Evolutionary conservation across 2,888 invertebrate species (phyloP).

Genomic region (Endotricha flammealis): DNA sequence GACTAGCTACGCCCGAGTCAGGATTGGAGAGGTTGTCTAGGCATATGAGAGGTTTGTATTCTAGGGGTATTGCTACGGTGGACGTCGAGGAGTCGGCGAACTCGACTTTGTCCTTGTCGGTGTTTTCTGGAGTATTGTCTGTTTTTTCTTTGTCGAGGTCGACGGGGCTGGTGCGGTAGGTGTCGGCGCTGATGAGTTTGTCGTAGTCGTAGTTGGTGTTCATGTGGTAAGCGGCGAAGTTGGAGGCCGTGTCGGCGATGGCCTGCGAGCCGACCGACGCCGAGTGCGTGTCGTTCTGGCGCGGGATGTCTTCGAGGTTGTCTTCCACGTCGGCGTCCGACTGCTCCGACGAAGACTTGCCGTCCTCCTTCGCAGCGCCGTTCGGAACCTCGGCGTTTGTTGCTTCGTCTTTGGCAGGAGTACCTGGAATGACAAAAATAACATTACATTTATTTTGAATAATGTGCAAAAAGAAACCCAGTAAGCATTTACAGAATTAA

Average conservation of each 20-base stretch:
- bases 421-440: conserved; percentile 43
- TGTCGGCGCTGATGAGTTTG: conserved; percentile 65
- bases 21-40: conserved; percentile 67
- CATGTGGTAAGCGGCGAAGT: conserved; percentile 72
- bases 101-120: conserved; percentile 76
- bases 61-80: conserved; percentile 49
- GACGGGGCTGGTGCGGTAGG: conserved; percentile 66
- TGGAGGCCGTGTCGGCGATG: conserved; percentile 59
- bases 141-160: conserved; percentile 74
- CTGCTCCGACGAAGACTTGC: conserved; percentile 81
- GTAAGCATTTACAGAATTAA: too few species aligned
- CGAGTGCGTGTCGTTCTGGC: conserved; percentile 41
- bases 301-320: conserved; percentile 80
- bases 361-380: conserved; percentile 57
- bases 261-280: conserved; percentile 46
- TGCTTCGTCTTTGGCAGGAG: conserved; percentile 50
- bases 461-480: too few species aligned
- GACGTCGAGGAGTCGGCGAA: conserved; percentile 63
- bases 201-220: conserved; percentile 84
- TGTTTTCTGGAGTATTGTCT: conserved; percentile 76
- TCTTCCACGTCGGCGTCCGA: conserved; percentile 91
- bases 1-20: conserved; percentile 77
- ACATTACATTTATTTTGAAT: too few species aligned
- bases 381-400: conserved; percentile 36
- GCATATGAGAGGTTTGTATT: conserved; percentile 61